Percentiles rank a stretch among this genome's conserved stretches.
phyloP scores from a whole-genome alignment of 2,888 invertebrate genomes.

The Ptycholaimellus sp. region DNA sequence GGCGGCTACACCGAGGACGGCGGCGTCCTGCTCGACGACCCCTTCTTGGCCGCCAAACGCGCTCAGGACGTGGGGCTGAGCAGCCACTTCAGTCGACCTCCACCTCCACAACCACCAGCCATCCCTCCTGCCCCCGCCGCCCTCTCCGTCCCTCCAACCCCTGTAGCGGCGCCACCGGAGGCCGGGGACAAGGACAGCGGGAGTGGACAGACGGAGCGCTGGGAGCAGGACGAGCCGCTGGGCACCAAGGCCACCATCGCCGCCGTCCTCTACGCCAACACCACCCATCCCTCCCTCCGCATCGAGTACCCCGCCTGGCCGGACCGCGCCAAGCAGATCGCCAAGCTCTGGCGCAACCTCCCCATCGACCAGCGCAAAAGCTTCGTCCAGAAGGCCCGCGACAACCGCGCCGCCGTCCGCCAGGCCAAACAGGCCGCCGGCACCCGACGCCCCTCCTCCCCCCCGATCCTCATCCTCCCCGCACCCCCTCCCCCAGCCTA shows the following conservation, averaged over 20 bases:
- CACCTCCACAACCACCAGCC: too few species aligned
- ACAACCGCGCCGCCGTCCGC: not conserved
- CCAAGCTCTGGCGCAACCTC: conserved; percentile 52
- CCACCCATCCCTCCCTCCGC: conserved; percentile 75
- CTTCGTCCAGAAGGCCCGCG: not conserved
- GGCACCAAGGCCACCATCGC: conserved; percentile 76
- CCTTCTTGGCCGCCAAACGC: not conserved
- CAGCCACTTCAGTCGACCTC: too few species aligned
- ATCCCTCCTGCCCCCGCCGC: too few species aligned
- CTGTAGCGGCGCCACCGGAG: too few species aligned
- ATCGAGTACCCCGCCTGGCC: conserved; percentile 51
- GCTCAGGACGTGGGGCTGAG: too few species aligned
- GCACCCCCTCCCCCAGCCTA: not conserved
- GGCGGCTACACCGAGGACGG: not conserved
- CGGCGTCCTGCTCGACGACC: not conserved
- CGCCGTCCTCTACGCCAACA: conserved; percentile 81
- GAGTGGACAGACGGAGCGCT: too few species aligned
- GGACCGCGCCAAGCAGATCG: conserved; percentile 78
- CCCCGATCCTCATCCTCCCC: not conserved
- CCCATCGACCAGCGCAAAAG: conserved; percentile 2
- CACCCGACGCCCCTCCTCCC: too few species aligned
- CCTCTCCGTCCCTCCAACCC: too few species aligned
- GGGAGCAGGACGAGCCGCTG: conserved; percentile 81
- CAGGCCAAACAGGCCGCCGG: too few species aligned
- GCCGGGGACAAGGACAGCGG: too few species aligned